Conservation (phyloP, 1,140 invertebrate species). For the Brachionus angularis region DNA sequence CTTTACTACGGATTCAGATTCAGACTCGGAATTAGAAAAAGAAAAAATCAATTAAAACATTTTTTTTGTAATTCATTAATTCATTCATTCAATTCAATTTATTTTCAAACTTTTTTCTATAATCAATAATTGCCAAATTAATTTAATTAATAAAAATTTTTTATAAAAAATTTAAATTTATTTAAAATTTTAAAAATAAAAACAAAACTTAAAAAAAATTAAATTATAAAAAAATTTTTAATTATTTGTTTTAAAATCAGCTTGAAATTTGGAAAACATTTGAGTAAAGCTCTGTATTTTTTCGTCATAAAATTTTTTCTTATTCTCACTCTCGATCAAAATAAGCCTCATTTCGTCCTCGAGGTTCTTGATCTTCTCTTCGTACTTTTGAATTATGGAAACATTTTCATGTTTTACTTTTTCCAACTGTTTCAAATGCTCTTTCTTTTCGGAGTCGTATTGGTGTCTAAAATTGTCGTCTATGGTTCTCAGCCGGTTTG, state of each 20-base stretch:
- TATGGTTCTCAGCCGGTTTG: background rate
- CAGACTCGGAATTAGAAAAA: background rate
- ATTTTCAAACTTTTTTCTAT: background rate
- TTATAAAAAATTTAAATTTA: background rate
- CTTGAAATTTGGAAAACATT: conserved; percentile 36
- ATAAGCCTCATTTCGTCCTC: conserved; percentile 39
- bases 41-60: background rate
- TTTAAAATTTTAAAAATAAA: conserved; percentile 2
- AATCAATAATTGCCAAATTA: background rate
- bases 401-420: background rate
- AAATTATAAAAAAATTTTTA: conserved; percentile 26
- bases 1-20: background rate
- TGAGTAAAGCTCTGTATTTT: conserved; percentile 36
- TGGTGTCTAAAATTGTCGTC: conserved; percentile 32
- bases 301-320: conserved; percentile 41
- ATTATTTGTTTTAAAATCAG: conserved; percentile 27
- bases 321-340: conserved; percentile 23
- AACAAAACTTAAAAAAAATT: conserved; percentile 24
- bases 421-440: conserved; percentile 34
- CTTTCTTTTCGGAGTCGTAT: conserved; percentile 34
- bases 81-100: too few relatives aligned
- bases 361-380: background rate
- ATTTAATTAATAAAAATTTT: background rate
- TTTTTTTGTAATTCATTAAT: too few relatives aligned
- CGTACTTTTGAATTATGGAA: background rate